Conservation (phyloP, 2,888 invertebrate genomes). For the Cecidostiba fungosa region DNA sequence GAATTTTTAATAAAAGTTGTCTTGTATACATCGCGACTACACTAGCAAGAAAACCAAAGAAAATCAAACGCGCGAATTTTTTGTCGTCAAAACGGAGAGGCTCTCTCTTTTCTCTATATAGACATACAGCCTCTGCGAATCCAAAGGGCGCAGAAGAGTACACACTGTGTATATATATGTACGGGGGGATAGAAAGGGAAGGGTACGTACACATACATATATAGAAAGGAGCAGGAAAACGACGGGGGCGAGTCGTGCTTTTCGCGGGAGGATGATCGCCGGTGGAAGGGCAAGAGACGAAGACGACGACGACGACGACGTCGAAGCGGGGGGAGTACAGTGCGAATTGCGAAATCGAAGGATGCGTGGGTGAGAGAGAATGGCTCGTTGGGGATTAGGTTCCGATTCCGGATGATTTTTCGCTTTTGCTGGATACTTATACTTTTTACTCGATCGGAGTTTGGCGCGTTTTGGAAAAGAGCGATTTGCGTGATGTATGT, state of each 20-base stretch:
- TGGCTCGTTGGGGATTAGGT: background rate
- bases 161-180: background rate
- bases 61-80: background rate
- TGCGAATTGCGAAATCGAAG: background rate
- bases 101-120: background rate
- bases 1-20: too few species aligned
- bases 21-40: too few species aligned
- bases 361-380: background rate
- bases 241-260: constrained; percentile 17
- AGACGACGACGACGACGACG: background rate
- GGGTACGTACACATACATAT: background rate
- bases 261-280: constrained; percentile 55
- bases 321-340: constrained; percentile 36
- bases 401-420: background rate
- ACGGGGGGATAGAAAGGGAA: constrained; percentile 1
- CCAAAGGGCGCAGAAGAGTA: background rate
- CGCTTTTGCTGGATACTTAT: background rate
- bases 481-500: too few species aligned
- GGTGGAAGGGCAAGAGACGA: constrained; percentile 27
- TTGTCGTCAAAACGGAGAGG: background rate
- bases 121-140: background rate
- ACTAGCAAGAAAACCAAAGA: background rate
- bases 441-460: too few species aligned
- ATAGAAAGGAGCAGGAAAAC: background rate
- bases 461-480: too few species aligned